Evolutionary conservation across 2,113 vertebrate species (phyloP).

Genomic region (Archocentrus centrarchus): DNA sequence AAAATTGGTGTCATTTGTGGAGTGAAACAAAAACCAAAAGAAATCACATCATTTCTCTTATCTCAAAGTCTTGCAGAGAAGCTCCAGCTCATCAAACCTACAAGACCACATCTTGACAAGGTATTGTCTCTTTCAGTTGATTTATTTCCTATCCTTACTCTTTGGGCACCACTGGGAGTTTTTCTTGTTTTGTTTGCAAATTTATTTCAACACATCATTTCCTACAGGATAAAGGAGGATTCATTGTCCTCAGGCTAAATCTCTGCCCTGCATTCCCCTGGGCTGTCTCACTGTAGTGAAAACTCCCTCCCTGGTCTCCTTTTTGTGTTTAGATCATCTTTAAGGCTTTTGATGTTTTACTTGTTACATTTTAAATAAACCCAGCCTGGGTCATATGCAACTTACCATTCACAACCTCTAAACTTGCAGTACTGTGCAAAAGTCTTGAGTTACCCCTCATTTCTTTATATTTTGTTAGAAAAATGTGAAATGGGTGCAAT

Average conservation of each 20-base stretch:
- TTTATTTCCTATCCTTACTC: slow-evolving; percentile 20
- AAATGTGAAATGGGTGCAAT: neutral
- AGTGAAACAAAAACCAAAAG: neutral
- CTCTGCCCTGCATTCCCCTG: slow-evolving; percentile 54
- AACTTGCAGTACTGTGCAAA: neutral
- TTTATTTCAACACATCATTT: slow-evolving; percentile 71
- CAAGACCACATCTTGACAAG: slow-evolving; percentile 91
- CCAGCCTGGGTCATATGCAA: slow-evolving; percentile 20
- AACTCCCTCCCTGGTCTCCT: slow-evolving; percentile 63
- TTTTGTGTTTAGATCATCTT: slow-evolving; percentile 58
- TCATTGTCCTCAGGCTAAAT: slow-evolving; percentile 44
- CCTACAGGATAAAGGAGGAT: slow-evolving; percentile 43
- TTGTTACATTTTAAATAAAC: slow-evolving; percentile 44
- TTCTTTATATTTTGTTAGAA: neutral
- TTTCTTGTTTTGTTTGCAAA: slow-evolving; percentile 68
- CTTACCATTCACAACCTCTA: neutral
- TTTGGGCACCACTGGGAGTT: slow-evolving; percentile 8
- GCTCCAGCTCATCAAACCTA: slow-evolving; percentile 81
- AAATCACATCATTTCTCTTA: slow-evolving; percentile 24
- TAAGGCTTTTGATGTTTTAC: slow-evolving; percentile 73
- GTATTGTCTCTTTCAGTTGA: slow-evolving; percentile 76
- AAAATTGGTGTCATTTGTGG: too few species aligned
- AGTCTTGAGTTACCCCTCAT: neutral
- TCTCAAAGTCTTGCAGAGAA: slow-evolving; percentile 89
- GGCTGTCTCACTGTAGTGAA: slow-evolving; percentile 71